Evolutionary conservation across 2,888 invertebrate species (phyloP).

Genomic region (Leucania comma): DNA sequence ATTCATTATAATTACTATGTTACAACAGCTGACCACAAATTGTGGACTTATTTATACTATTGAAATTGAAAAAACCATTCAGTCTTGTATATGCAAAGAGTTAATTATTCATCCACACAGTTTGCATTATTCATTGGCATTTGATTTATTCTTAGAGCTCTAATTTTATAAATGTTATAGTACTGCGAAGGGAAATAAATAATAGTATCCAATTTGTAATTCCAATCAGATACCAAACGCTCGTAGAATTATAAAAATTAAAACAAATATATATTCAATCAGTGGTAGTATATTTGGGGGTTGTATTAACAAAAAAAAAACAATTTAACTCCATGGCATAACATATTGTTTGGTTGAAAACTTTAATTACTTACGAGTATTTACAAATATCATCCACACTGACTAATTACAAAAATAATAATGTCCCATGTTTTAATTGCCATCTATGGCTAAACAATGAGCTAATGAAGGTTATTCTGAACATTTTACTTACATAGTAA

Average conservation of each 20-base stretch:
- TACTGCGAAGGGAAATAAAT: neutral
- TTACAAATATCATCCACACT: neutral
- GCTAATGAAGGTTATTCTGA: constrained; percentile 2
- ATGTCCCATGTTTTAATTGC: constrained; percentile 8
- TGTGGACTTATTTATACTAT: neutral
- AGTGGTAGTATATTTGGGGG: neutral
- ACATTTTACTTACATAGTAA: constrained; percentile 27
- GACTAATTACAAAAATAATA: constrained; percentile 2
- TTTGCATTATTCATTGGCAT: constrained; percentile 19
- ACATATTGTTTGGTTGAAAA: neutral
- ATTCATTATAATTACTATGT: no score
- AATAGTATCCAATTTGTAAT: neutral
- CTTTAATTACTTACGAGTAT: neutral
- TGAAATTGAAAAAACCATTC: neutral
- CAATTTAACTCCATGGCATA: no score
- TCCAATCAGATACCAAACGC: neutral
- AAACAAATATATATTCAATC: neutral
- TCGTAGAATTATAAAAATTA: no score
- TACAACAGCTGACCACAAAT: neutral
- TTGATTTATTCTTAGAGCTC: constrained; percentile 7
- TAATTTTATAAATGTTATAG: neutral
- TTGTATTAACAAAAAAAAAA: no score
- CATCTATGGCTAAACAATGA: neutral
- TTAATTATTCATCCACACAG: constrained; percentile 7
- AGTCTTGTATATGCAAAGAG: neutral